Conservation (phyloP, 2,113 vertebrate genomes). For the Crypturellus undulatus region DNA sequence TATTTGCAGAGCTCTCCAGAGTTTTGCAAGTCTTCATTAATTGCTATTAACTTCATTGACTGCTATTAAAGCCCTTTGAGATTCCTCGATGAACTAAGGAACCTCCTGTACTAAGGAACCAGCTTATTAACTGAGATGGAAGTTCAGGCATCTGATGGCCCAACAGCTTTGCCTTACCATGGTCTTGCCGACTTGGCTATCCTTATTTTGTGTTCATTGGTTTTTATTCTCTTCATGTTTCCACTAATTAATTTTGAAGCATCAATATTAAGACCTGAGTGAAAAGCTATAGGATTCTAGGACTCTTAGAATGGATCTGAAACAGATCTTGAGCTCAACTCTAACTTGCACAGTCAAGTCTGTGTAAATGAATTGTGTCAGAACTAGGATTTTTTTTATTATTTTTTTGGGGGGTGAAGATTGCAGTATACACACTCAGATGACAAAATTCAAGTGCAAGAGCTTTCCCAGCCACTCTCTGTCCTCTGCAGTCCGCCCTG, state of each 20-base stretch:
- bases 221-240: background rate
- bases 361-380: background rate
- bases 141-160: background rate
- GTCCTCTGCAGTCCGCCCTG: too few relatives aligned
- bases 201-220: background rate
- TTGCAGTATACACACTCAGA: too few relatives aligned
- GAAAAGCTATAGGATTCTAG: background rate
- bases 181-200: background rate
- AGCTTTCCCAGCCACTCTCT: too few relatives aligned
- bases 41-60: background rate
- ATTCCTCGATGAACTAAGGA: background rate
- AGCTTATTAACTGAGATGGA: background rate
- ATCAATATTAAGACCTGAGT: background rate
- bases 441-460: too few relatives aligned
- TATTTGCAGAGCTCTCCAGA: background rate
- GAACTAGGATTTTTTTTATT: background rate
- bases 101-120: background rate
- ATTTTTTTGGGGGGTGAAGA: background rate
- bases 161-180: too few relatives aligned
- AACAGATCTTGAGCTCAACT: background rate
- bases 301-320: background rate
- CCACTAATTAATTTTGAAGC: background rate
- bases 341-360: accelerated
- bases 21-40: background rate
- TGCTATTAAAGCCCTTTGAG: background rate